Base-by-base conservation (phyloP, 2,797 vertebrate genomes). In the Schizopygopsis pylzovi region DNA sequence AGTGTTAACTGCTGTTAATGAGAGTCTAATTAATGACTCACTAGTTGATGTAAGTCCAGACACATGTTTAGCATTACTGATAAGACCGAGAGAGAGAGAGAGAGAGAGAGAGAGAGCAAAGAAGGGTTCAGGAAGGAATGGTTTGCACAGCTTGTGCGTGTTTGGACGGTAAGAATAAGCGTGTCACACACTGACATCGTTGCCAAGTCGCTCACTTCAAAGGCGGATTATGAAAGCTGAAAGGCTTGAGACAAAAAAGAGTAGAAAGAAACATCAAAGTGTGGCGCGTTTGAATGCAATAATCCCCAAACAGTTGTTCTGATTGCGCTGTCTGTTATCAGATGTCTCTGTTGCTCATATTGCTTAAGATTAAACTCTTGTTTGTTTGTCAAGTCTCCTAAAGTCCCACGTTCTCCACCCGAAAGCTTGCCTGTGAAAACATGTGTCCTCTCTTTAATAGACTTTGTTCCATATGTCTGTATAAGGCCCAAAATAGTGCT, bases 221-320 rank as follows among this genome's bases (percentile, higher is more conserved):
- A 95, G 94, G 90, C 90, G 10, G 92, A 94, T 95, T 94, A 93
- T 91, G 92, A 92, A 88, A 86, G 86, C 70, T 87, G 81, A 94
- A 93, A 93, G 92, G 90, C 91, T 92, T 92, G 91, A 93, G 93
- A 83, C 63, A 79, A 87, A 61, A 79, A 82, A 84, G 68, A 82
- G 47, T 56, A 71, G 33, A 77, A 84, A 85, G 81, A 61, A 94
- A 94, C 94, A 94, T 95, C 95, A 95, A 94, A 94, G 94, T 94
- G 89, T 90, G 85, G 88, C 86, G 71, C 90, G 89, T 94, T 93
- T 94, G 92, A 94, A 93, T 94, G 89, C 88, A 93, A 93, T 95
- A 94, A 95, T 95, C 94, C 93, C 92, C 89, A 93, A 93, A 93
- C 93, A 93, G 93, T 94, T 94, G 94, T 93, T 94, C 88, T 91